Conservation (phyloP, 2,888 invertebrate species). For the Drosophila colorata region DNA sequence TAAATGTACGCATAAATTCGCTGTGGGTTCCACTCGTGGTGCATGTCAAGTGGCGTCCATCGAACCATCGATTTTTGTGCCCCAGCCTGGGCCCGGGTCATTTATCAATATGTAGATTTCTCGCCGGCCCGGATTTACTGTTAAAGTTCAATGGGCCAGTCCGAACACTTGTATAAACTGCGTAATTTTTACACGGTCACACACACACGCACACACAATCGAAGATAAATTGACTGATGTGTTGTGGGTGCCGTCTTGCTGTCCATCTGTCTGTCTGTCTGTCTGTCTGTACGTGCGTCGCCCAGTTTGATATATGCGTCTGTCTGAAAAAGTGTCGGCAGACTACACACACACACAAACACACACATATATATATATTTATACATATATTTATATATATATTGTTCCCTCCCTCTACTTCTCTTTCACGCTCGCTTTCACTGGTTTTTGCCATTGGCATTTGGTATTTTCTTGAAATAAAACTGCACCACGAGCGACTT, state of each 20-base stretch:
- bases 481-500: conserved; percentile 58
- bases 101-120: conserved; percentile 78
- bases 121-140: conserved; percentile 27
- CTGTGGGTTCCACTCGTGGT: conserved; percentile 15
- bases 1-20: conserved; percentile 52
- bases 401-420: conserved; percentile 2
- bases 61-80: conserved; percentile 68
- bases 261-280: conserved; percentile 27
- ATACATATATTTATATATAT: not conserved
- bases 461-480: conserved; percentile 59
- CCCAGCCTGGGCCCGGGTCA: conserved; percentile 52
- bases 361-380: not conserved
- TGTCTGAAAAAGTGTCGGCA: conserved; percentile 54
- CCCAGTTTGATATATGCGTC: conserved; percentile 68
- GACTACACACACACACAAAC: conserved; percentile 8
- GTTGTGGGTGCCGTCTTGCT: conserved; percentile 56
- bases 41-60: conserved; percentile 56
- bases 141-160: conserved; percentile 66
- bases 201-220: conserved; percentile 37
- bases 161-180: conserved; percentile 42
- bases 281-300: conserved; percentile 35
- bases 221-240: conserved; percentile 74
- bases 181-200: conserved; percentile 42
- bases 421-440: conserved; percentile 57
- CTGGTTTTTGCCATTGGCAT: conserved; percentile 47